Evolutionary conservation across 2,797 vertebrate genomes (phyloP), one percentile per base, ranked within the genome.

Genomic region (Gambelia wislizenii): DNA sequence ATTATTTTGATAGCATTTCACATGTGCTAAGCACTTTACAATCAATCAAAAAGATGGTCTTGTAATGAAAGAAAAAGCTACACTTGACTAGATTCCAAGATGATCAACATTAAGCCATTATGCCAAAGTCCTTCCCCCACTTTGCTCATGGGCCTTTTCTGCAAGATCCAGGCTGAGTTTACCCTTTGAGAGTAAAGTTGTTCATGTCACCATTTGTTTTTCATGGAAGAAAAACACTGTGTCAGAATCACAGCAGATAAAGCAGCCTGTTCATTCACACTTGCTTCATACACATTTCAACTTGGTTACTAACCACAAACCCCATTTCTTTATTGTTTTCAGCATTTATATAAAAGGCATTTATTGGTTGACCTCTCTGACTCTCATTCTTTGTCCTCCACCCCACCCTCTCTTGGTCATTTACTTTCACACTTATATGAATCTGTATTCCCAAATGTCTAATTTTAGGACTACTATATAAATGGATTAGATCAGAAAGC

Each of bases 101-200:
- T n/a, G n/a, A 86, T 82, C 47, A 52, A 64, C 81, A 81, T 89
- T 74, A 86, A 82, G 75, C 49, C 54, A 64, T 75, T 74, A 42
- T 30, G n/a, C 27, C n/a, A 39, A 54, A 52, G 5, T 52, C 77
- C 69, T 86, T 30, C 8, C 10, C 33, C 72, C 12, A 33, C 47
- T 54, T 8, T 33, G 27, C 79, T 67, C 44, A 30, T 14, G n/a
- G 42, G 30, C 49, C 16, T 83, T 39, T 61, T 67, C 84, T 16
- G n/a, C 69, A 86, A 86, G 39, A 75, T 75, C 13, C 27, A 25
- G 49, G 18, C 42, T 9, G 54, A 22, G 86, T 52, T 52, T 83
- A 75, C 44, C 67, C 67, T 75, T 64, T n/a, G 44, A 16, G 56
- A 42, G 42, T 72, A 33, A 72, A 44, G 36, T 70, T 59, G 13